A percentile compares a stretch with the other conserved stretches of the same genome.
These are phyloP conservation scores for Echeneis naucrates DNA, from an alignment of 2,797 vertebrate genomes.

Conservation along the genomic window DNA sequence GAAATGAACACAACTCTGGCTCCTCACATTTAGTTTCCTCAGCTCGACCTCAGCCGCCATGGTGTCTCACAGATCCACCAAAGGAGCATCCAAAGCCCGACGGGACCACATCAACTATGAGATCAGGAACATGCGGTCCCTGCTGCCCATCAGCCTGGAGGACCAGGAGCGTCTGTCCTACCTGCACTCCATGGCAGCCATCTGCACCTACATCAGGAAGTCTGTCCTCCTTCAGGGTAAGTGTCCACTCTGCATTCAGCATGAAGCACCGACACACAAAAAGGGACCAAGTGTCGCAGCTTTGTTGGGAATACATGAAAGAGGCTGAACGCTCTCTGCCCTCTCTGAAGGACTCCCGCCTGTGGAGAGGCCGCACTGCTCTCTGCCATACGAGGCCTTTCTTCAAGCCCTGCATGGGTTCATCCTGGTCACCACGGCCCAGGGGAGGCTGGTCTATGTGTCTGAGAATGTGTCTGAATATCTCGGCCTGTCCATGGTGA, in stretches of 20 bases:
- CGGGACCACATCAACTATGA: constrained; percentile 90
- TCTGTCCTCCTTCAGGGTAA: constrained; percentile 77
- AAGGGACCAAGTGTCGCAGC: constrained; percentile 20
- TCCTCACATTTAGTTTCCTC: constrained; percentile 16
- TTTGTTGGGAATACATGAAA: constrained; percentile 19
- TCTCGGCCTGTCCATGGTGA: constrained; percentile 89
- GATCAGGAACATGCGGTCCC: constrained; percentile 86
- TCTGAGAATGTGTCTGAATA: constrained; percentile 88
- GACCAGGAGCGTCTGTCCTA: constrained; percentile 90
- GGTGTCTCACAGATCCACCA: constrained; percentile 88
- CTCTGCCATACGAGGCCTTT: constrained; percentile 75
- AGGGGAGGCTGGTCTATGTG: constrained; percentile 86
- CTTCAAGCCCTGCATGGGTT: constrained; percentile 87
- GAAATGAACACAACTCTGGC: constrained; percentile 17
- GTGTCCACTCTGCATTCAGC: constrained; percentile 45
- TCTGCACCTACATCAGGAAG: constrained; percentile 86
- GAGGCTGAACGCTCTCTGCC: constrained; percentile 37
- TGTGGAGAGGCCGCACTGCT: constrained; percentile 16
- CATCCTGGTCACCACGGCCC: constrained; percentile 80
- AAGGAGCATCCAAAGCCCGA: constrained; percentile 91
- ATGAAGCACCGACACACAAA: constrained; percentile 18
- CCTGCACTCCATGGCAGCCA: constrained; percentile 90
- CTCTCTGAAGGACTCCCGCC: constrained; percentile 60
- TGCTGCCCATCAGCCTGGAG: constrained; percentile 83
- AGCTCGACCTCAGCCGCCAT: constrained; percentile 55